These are phyloP conservation scores for Epinephelus moara DNA, from an alignment of 2,113 vertebrate species.

Conservation along the genomic window DNA sequence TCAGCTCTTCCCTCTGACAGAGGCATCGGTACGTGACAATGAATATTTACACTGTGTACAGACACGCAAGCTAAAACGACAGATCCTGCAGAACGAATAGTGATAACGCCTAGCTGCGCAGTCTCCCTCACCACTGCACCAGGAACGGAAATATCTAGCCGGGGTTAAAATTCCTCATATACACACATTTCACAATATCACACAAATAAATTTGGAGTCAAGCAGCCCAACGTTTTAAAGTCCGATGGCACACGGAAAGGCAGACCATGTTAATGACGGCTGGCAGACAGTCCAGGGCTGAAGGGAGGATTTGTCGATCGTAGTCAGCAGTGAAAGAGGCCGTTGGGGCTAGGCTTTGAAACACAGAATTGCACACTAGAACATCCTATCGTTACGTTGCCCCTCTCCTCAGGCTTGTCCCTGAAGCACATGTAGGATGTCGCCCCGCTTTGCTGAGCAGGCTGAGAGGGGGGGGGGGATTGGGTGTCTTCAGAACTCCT, in stretches of 20 bases:
- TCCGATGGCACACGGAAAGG: conserved; percentile 42
- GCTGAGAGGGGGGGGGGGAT: neutral
- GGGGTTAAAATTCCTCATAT: conserved; percentile 66
- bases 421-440: conserved; percentile 30
- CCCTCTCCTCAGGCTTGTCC: conserved; percentile 23
- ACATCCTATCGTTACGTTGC: conserved; percentile 12
- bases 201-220: conserved; percentile 26
- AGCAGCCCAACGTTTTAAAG: conserved; percentile 15
- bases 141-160: neutral
- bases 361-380: conserved; percentile 61
- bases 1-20: neutral
- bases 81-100: conserved; percentile 26
- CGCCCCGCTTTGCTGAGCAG: neutral
- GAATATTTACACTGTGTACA: conserved; percentile 67
- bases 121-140: conserved; percentile 22
- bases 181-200: conserved; percentile 67
- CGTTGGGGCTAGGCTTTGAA: conserved; percentile 36
- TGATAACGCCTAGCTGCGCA: neutral
- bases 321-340: conserved; percentile 46
- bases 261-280: conserved; percentile 33
- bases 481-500: conserved; percentile 90
- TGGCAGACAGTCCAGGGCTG: conserved; percentile 27
- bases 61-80: conserved; percentile 5
- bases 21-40: conserved; percentile 14
- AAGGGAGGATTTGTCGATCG: conserved; percentile 25